Conservation (phyloP, 2,888 invertebrate species). For the Ephialtes manifestator region DNA sequence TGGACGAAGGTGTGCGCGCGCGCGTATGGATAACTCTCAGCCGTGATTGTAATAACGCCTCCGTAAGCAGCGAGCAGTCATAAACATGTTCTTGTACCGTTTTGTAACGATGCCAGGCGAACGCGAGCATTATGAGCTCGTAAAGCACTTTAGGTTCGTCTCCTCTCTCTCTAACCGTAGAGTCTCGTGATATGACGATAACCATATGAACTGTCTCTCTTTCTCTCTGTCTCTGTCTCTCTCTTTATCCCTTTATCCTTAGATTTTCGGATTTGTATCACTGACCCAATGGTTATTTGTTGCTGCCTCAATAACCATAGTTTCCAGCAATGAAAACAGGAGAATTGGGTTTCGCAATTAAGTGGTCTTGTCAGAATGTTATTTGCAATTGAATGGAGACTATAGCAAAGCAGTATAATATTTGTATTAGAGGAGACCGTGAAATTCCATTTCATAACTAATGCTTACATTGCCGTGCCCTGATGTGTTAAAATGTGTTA, state of each 20-base stretch:
- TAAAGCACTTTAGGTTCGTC: slow-evolving; percentile 7
- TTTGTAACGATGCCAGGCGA: slow-evolving; percentile 36
- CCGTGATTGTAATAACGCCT: slow-evolving; percentile 56
- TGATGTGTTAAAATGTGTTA: no score
- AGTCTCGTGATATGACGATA: background rate
- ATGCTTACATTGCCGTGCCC: no score
- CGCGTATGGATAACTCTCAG: slow-evolving; percentile 40
- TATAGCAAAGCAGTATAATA: background rate
- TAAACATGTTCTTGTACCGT: slow-evolving; percentile 47
- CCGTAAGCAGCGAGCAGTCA: slow-evolving; percentile 29
- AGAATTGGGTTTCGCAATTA: background rate
- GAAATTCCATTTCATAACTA: no score
- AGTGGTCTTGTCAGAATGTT: background rate
- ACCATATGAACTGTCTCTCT: slow-evolving; percentile 1
- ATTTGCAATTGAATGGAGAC: background rate
- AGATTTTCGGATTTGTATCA: background rate
- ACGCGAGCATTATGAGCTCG: slow-evolving; percentile 13
- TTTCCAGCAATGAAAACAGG: background rate
- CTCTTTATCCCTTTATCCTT: slow-evolving; percentile 13
- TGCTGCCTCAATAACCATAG: slow-evolving; percentile 18
- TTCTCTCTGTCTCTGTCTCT: slow-evolving; percentile 9
- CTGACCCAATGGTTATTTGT: slow-evolving; percentile 11
- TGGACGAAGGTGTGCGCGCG: slow-evolving; percentile 18
- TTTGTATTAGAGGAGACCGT: background rate
- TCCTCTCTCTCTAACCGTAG: background rate